Evolutionary conservation across 2,113 vertebrate genomes (phyloP).

Genomic region (Guaruba guarouba): DNA sequence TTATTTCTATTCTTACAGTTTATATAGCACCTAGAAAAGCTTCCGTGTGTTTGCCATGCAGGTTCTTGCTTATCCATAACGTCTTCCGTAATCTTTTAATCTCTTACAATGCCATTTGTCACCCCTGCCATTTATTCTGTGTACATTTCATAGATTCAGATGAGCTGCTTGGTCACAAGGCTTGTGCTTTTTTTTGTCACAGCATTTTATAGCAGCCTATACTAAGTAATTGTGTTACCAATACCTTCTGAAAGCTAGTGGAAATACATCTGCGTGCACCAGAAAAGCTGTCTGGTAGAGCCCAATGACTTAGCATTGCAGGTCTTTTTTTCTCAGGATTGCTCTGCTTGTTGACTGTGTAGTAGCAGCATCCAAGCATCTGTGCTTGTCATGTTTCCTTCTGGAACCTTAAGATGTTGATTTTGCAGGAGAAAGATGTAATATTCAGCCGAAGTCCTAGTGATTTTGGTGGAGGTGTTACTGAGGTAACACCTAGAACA

Average conservation of each 20-base stretch:
- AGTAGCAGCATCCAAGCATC: not conserved
- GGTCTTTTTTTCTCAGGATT: not conserved
- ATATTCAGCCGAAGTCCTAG: not conserved
- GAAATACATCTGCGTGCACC: not conserved
- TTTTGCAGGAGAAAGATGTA: not conserved
- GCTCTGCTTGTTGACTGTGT: not conserved
- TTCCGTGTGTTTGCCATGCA: not conserved
- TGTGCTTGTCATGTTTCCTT: not conserved
- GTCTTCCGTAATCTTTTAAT: not conserved
- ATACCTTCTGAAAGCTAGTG: not conserved
- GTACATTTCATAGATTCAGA: not conserved
- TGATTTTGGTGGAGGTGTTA: too few relatives aligned
- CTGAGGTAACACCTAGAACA: not conserved
- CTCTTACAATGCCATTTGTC: not conserved
- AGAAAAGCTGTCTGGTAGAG: not conserved
- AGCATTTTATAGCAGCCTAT: not conserved
- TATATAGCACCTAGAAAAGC: not conserved
- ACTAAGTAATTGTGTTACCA: not conserved
- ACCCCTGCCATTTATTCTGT: not conserved
- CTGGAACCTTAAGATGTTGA: not conserved
- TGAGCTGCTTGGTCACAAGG: not conserved
- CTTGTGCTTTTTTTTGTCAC: not conserved
- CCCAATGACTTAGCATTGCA: not conserved
- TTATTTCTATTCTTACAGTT: not conserved
- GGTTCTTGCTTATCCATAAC: not conserved